Conservation (phyloP, 2,113 vertebrate genomes). For the Pomatorhinus ruficollis region DNA sequence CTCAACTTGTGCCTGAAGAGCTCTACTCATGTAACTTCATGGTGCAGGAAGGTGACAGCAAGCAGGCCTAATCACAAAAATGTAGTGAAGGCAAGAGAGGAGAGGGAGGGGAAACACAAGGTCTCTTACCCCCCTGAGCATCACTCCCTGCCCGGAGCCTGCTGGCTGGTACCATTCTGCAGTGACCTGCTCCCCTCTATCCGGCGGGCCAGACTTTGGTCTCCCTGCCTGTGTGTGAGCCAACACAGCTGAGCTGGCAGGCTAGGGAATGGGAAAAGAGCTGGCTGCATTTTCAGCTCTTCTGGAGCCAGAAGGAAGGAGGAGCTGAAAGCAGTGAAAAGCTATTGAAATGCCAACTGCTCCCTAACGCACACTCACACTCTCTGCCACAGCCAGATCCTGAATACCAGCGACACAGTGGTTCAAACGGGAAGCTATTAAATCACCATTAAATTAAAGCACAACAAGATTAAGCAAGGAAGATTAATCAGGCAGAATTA, state of each 20-base stretch:
- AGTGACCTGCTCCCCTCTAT: neutral
- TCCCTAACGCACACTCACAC: accelerated
- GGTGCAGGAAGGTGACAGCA: neutral
- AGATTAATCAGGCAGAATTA: constrained; percentile 12
- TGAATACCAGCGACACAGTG: neutral
- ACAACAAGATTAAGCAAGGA: neutral
- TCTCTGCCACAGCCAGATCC: neutral
- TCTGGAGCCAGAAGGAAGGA: neutral
- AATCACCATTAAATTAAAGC: constrained; percentile 1
- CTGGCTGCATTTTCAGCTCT: neutral
- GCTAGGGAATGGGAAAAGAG: neutral
- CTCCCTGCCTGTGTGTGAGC: neutral
- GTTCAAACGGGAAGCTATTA: neutral
- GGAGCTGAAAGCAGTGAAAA: neutral
- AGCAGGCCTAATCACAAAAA: neutral
- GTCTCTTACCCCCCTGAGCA: accelerated
- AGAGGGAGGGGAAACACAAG: neutral
- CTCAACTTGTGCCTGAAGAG: neutral
- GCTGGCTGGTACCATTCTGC: accelerated
- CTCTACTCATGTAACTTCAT: neutral
- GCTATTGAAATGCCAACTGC: neutral
- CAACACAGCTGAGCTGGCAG: constrained; percentile 3
- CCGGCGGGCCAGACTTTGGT: accelerated
- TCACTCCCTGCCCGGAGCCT: accelerated
- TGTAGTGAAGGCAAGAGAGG: neutral